These are phyloP conservation scores for Neuroterus valhalla DNA, from an alignment of 1,140 invertebrate genomes.

Conservation along the genomic window DNA sequence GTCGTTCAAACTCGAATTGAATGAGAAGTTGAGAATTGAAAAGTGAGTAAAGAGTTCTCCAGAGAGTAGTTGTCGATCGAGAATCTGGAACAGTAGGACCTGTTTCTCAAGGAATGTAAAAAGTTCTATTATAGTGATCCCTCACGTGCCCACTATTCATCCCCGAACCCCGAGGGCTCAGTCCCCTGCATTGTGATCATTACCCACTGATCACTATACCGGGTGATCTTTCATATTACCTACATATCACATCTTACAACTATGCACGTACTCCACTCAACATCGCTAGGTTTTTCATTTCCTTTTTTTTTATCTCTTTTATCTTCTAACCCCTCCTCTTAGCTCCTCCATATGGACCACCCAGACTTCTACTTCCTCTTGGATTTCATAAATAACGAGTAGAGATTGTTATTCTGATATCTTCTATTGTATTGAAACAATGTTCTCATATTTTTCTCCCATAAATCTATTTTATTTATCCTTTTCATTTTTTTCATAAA, in stretches of 20 bases:
- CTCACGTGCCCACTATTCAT: slow-evolving; percentile 45
- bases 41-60: neutral
- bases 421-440: neutral
- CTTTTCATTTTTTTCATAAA: too few relatives aligned
- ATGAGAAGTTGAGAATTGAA: slow-evolving; percentile 13
- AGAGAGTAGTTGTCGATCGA: slow-evolving; percentile 32
- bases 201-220: slow-evolving; percentile 30
- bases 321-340: neutral
- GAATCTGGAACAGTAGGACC: slow-evolving; percentile 59
- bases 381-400: neutral
- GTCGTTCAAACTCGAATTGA: neutral
- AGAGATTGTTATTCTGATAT: slow-evolving; percentile 8
- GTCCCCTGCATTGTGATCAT: slow-evolving; percentile 31
- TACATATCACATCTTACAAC: slow-evolving; percentile 12
- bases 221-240: slow-evolving; percentile 37
- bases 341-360: slow-evolving; percentile 13
- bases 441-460: neutral
- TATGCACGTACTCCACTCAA: neutral
- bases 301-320: neutral
- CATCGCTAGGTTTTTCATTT: slow-evolving; percentile 5
- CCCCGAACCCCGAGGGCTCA: slow-evolving; percentile 10
- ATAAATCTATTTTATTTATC: too few relatives aligned
- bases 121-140: slow-evolving; percentile 58
- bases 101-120: slow-evolving; percentile 58
- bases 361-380: neutral